Base-by-base conservation (phyloP, 2,113 vertebrate genomes). In the Phrynosoma blainvillii region DNA sequence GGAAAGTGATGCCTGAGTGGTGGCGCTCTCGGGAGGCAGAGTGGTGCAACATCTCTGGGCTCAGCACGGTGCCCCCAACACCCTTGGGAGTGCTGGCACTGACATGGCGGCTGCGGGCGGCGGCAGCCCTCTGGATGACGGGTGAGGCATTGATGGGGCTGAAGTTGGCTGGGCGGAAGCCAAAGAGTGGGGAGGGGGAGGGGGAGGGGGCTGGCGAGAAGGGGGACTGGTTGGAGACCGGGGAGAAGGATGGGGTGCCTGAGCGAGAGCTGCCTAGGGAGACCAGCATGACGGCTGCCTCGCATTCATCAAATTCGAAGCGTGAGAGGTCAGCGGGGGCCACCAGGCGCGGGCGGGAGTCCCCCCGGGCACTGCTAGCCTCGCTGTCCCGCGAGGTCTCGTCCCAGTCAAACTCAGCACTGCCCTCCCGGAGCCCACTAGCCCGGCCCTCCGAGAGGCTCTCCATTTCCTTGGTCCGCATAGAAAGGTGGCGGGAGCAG, bases 381-480 rank as follows among this genome's bases (percentile, higher is more conserved):
- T 98, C 98, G 0, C 98, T 98, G 92, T 98, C 98, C 89, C 97
- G 95, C 0, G 98, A 97, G 0, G 96, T 98, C 65, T 98, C 98
- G 0, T 99, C 96, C 98, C 98, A 98, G 52, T 98, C 98, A 11
- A 98, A 98, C 86, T 98, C 98, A 0, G 98, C 97, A 82, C 98
- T 98, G 96, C 88, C 98, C 32, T 96, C 95, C 89, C 0, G 89
- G 65, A 76, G 0, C 92, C 94, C 0, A 90, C 91, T 78, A 94
- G 87, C 86, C 90, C 95, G 0, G 87, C 86, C 36, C 94, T 94
- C 95, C 0, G 94, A 91, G 83, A 97, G 95, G 32, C 97, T 97
- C 90, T 99, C 98, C 96, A 98, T 97, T 95, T 98, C 98, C 95
- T 98, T 98, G 95, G 98, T 98, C 92, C 98, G 97, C 98, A 98